phyloP scores from a whole-genome alignment of 2,797 vertebrate species.

The Clarias platycephalus region DNA sequence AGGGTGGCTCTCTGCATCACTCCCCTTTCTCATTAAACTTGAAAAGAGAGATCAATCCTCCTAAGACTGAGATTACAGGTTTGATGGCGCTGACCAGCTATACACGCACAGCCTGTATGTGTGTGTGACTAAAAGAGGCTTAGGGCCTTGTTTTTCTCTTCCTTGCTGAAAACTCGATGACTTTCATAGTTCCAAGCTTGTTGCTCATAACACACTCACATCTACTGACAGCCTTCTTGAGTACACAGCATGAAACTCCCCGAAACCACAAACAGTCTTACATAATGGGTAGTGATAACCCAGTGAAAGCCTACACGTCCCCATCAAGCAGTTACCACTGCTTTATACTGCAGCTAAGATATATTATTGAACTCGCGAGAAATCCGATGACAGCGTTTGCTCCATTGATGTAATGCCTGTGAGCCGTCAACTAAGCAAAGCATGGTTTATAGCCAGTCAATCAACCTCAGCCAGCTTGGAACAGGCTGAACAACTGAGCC shows the following conservation, averaged over 20 bases:
- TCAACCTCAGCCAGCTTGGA: conserved; percentile 53
- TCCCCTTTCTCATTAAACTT: conserved; percentile 93
- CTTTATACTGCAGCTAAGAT: conserved; percentile 40
- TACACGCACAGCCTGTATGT: background rate
- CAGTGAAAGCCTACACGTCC: conserved; percentile 42
- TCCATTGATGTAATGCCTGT: conserved; percentile 57
- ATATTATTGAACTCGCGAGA: conserved; percentile 53
- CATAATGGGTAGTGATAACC: conserved; percentile 54
- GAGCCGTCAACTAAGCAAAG: conserved; percentile 62
- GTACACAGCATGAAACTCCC: conserved; percentile 37
- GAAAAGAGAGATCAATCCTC: conserved; percentile 88
- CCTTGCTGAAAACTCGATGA: conserved; percentile 19
- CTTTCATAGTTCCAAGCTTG: conserved; percentile 27
- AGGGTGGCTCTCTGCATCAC: conserved; percentile 72
- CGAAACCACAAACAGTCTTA: conserved; percentile 52
- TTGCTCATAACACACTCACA: conserved; percentile 32
- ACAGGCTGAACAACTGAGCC: conserved; percentile 47
- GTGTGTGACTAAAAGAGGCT: conserved; percentile 11
- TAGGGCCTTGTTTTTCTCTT: conserved; percentile 15
- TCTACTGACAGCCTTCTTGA: conserved; percentile 34
- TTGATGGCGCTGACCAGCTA: conserved; percentile 64
- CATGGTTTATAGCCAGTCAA: conserved; percentile 55
- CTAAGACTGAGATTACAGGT: conserved; percentile 78
- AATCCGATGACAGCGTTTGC: conserved; percentile 59
- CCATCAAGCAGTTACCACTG: conserved; percentile 47